Evolutionary conservation across 2,888 invertebrate species (phyloP).

Genomic region (Syrphus vitripennis): DNA sequence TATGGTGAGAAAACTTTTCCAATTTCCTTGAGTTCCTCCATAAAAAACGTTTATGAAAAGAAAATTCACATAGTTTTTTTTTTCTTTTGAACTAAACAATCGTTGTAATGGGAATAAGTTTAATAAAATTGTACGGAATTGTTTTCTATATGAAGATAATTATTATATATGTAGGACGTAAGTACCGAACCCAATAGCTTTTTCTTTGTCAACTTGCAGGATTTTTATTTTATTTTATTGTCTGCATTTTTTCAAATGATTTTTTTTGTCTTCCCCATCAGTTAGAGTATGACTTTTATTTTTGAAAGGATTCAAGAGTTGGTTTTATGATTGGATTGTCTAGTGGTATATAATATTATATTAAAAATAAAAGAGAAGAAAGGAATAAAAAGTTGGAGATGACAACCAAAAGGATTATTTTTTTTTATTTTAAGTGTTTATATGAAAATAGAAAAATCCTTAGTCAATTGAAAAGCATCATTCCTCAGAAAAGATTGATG

Average conservation of each 20-base stretch:
- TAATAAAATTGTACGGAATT: neutral
- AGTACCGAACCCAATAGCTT: no score
- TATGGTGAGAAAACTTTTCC: conserved; percentile 44
- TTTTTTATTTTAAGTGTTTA: neutral
- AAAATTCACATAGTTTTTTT: neutral
- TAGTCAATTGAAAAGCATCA: neutral
- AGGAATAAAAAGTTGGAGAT: neutral
- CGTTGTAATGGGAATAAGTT: neutral
- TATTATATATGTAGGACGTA: neutral
- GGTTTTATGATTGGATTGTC: neutral
- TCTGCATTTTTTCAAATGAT: neutral
- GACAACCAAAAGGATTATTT: neutral
- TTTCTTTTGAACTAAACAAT: neutral
- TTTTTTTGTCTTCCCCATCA: neutral
- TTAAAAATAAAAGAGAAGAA: neutral
- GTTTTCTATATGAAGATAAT: neutral
- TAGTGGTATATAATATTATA: no score
- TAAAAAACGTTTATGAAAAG: neutral
- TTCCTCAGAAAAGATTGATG: neutral
- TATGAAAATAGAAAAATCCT: neutral
- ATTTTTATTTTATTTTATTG: neutral
- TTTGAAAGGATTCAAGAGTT: neutral
- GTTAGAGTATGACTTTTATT: neutral
- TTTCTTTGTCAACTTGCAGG: neutral
- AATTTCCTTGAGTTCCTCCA: conserved; percentile 15